These are phyloP conservation scores for Uropetala carovei DNA, from an alignment of 2,888 invertebrate species.

Conservation along the genomic window DNA sequence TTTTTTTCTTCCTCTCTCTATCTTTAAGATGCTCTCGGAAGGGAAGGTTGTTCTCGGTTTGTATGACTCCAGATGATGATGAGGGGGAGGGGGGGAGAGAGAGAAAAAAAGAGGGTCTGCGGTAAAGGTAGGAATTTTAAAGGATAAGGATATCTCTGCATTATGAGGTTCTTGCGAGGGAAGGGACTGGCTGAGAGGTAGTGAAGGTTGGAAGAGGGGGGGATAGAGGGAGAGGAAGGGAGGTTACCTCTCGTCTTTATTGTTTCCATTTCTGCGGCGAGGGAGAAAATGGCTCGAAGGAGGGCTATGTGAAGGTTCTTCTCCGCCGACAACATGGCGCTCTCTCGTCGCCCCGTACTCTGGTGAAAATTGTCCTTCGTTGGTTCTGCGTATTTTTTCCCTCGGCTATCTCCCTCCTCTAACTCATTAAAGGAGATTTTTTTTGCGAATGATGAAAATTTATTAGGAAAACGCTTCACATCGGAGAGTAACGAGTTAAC, in stretches of 20 bases:
- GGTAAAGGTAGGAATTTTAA: slow-evolving; percentile 26
- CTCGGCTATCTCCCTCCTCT: background rate
- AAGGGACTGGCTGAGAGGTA: too few relatives aligned
- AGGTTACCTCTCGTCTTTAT: background rate
- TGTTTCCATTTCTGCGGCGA: background rate
- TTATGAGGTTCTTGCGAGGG: too few relatives aligned
- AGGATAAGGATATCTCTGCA: background rate
- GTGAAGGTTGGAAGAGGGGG: background rate
- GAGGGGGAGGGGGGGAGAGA: too few relatives aligned
- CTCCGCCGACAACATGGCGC: background rate
- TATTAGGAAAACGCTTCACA: too few relatives aligned
- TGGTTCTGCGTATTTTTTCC: background rate
- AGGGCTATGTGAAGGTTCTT: background rate
- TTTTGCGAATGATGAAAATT: too few relatives aligned
- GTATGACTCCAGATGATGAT: background rate
- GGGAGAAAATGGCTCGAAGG: background rate
- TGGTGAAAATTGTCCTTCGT: too few relatives aligned
- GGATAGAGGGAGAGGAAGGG: background rate
- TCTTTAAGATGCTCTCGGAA: background rate
- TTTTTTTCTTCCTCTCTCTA: background rate
- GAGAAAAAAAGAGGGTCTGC: background rate
- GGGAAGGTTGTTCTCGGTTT: background rate
- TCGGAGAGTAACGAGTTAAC: too few relatives aligned
- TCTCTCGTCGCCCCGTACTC: background rate
- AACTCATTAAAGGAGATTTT: background rate